Evolutionary conservation across 2,113 vertebrate genomes (phyloP), one percentile per base, ranked within the genome.

Genomic region (Semicossyphus pulcher): DNA sequence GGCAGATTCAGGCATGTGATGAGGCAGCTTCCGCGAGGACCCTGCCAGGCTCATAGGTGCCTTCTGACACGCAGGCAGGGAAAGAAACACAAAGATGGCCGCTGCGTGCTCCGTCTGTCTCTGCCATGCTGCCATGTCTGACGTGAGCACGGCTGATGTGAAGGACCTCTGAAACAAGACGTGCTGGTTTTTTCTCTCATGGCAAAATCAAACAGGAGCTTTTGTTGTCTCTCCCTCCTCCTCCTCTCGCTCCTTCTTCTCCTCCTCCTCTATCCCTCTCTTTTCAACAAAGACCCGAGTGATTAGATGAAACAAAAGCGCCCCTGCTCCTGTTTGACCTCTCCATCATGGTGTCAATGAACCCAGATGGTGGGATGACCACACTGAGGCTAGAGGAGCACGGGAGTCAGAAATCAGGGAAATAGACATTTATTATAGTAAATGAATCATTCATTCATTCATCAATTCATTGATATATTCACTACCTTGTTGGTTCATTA

Each of bases 1-100:
- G 31, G 66, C 48, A 36, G 36, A 51, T 62, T 70, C 89, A 90
- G 90, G 91, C 88, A 82, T 81, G 83, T 71, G 72, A 47, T 14
- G 47, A 84, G 89, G 78, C 89, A 84, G 79, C 88, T 81, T 78
- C 60, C 25, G 5, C 54, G 56, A 90, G 92, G 89, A 91, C 90
- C 86, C 81, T 39, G 52, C 10, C 16, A 36, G 56, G 52, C 83
- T 87, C 70, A 56, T 82, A 74, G 75, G 72, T 85, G 74, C 73
- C 63, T n/a, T 82, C 65, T 82, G 78, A 90, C 81, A 82, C 62
- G 72, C 72, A 81, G 36, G 57, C 59, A 74, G 60, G 54, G 51
- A 67, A 54, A 68, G 76, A 68, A 79, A 87, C 61, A 62, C 81
- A 92, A 92, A 92, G 80, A 92, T 93, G 92, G 91, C 91, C 5